Percentiles rank a stretch among this genome's conserved stretches.
phyloP scores from a whole-genome alignment of 2,113 vertebrate genomes.

The Barnardius zonarius region DNA sequence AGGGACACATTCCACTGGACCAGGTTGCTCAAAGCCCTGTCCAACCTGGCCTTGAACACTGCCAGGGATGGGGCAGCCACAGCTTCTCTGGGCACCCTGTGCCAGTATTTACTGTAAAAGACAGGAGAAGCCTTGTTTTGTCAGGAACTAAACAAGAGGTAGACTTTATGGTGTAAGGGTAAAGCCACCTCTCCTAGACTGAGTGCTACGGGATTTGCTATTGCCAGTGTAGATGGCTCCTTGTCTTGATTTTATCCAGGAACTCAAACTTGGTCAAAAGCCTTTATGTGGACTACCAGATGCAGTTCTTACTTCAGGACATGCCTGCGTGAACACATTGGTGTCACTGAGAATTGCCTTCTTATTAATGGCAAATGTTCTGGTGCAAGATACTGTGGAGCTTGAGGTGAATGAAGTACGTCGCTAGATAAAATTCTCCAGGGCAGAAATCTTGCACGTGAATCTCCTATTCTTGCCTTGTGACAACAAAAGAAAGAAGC shows the following conservation, averaged over 20 bases:
- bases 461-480: not conserved
- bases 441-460: not conserved
- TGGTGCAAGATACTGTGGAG: fast-evolving
- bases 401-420: not conserved
- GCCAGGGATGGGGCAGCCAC: not conserved
- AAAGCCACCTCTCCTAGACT: fast-evolving
- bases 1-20: not conserved
- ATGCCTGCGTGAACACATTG: fast-evolving
- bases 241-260: not conserved
- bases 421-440: not conserved
- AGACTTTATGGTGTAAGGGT: not conserved
- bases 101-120: not conserved
- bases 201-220: fast-evolving
- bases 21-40: not conserved
- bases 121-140: not conserved
- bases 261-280: not conserved
- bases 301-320: not conserved
- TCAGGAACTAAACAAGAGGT: not conserved
- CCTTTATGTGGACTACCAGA: not conserved
- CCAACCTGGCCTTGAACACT: not conserved
- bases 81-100: not conserved
- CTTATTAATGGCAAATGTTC: not conserved
- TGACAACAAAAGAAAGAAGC: too few relatives aligned
- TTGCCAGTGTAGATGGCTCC: not conserved
- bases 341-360: not conserved